Evolutionary conservation across 2,888 invertebrate species (phyloP).

Genomic region (Phorcus lineatus): DNA sequence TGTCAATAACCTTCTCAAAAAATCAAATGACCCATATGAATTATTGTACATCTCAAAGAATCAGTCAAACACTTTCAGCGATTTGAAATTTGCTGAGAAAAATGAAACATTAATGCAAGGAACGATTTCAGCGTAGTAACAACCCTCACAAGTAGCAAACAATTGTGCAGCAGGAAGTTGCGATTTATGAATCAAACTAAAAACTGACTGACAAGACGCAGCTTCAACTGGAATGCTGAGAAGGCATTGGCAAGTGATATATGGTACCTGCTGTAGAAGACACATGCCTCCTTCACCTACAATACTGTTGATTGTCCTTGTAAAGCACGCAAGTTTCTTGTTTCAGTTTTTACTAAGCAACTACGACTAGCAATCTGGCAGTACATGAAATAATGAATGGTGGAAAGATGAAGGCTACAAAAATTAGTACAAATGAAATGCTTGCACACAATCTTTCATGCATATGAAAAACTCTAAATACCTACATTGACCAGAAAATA

Average conservation of each 20-base stretch:
- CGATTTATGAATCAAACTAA: no score
- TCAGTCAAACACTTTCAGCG: no score
- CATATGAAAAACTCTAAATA: background rate
- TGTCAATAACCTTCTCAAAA: background rate
- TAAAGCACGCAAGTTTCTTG: conserved; percentile 1
- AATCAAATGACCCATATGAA: no score
- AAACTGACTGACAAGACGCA: no score
- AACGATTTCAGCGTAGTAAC: no score
- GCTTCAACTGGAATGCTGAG: background rate
- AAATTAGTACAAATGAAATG: conserved; percentile 9
- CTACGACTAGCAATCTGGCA: background rate
- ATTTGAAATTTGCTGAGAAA: no score
- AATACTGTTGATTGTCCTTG: conserved; percentile 19
- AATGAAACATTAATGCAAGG: no score
- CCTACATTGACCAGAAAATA: background rate
- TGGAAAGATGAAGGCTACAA: conserved; percentile 3
- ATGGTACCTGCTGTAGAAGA: background rate
- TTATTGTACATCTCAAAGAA: no score
- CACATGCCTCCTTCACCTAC: background rate
- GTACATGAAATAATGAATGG: background rate
- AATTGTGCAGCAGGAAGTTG: no score
- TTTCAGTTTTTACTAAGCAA: background rate
- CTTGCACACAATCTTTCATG: conserved; percentile 22
- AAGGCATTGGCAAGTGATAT: conserved; percentile 3
- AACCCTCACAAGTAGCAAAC: no score